phyloP scores from a whole-genome alignment of 2,797 vertebrate species.

The Coregonus sp. region DNA sequence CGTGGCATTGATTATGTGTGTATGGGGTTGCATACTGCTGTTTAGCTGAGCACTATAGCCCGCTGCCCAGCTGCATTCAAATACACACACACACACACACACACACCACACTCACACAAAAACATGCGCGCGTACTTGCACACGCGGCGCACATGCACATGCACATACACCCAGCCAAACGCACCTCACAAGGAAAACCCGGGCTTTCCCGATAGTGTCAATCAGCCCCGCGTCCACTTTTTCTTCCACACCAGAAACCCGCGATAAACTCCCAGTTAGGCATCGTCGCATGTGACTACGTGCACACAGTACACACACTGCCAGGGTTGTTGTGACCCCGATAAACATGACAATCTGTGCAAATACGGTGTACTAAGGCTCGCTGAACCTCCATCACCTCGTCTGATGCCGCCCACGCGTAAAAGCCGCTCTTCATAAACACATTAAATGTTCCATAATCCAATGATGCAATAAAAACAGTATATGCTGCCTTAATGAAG shows the following conservation, averaged over 20 bases:
- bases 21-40: constrained; percentile 34
- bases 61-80: constrained; percentile 43
- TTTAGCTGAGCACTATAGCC: constrained; percentile 41
- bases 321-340: constrained; percentile 49
- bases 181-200: constrained; percentile 61
- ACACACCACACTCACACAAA: too few relatives aligned
- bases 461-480: constrained; percentile 48
- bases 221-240: constrained; percentile 23
- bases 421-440: constrained; percentile 45
- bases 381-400: constrained; percentile 31
- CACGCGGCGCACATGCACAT: not conserved
- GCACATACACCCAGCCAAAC: not conserved
- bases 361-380: constrained; percentile 44
- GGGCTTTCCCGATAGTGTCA: constrained; percentile 68
- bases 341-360: constrained; percentile 56
- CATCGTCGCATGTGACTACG: constrained; percentile 54
- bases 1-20: constrained; percentile 30
- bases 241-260: constrained; percentile 53
- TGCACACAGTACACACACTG: constrained; percentile 30
- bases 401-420: constrained; percentile 52
- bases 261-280: constrained; percentile 5
- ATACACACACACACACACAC: constrained; percentile 30
- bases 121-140: not conserved
- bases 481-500: constrained; percentile 23
- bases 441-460: constrained; percentile 57